These are phyloP conservation scores for Ernsta delagoae DNA, from an alignment of 2,888 invertebrate genomes.

Conservation along the genomic window DNA sequence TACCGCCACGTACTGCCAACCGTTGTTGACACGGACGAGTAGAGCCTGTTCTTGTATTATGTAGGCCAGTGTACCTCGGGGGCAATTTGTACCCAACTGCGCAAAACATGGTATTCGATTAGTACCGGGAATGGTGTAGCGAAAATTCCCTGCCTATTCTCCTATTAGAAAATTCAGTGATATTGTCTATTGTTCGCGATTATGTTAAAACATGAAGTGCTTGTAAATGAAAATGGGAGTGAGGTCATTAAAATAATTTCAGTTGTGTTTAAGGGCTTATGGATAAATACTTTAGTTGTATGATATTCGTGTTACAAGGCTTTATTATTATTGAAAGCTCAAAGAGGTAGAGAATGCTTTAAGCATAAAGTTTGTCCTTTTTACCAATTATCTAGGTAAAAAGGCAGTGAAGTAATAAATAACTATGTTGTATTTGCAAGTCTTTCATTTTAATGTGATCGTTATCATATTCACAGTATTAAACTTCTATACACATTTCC, in stretches of 20 bases:
- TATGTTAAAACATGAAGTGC: not conserved
- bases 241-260: not conserved
- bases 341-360: too few species aligned
- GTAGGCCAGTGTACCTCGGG: slow-evolving; percentile 95
- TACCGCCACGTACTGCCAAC: slow-evolving; percentile 97
- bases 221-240: not conserved
- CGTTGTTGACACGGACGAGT: slow-evolving; percentile 94
- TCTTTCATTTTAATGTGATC: too few species aligned
- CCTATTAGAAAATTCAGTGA: not conserved
- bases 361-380: too few species aligned
- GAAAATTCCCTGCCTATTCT: not conserved
- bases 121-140: not conserved
- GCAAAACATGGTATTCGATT: slow-evolving; percentile 19
- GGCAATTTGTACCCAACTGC: slow-evolving; percentile 75
- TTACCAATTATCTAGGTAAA: too few species aligned
- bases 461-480: too few species aligned
- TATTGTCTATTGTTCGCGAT: not conserved
- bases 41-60: slow-evolving; percentile 96
- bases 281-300: too few species aligned
- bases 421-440: too few species aligned
- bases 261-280: not conserved
- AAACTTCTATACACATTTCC: not conserved
- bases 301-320: too few species aligned
- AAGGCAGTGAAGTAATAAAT: not conserved
- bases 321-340: too few species aligned